phyloP scores from a whole-genome alignment of 2,888 invertebrate species.

The Horisme vitalbata region DNA sequence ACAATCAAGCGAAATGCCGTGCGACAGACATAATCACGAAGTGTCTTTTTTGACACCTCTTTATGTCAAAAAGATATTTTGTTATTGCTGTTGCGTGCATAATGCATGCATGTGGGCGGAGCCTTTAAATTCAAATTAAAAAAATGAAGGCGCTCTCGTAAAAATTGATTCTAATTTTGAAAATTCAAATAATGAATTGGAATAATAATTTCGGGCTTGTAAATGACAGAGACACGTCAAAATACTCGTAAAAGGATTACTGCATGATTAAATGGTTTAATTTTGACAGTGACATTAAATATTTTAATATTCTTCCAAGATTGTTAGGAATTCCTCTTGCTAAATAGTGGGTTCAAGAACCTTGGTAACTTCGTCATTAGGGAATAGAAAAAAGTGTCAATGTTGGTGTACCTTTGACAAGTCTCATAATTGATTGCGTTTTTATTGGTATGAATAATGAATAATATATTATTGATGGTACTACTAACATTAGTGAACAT shows the following conservation, averaged over 20 bases:
- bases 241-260: no score
- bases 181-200: not conserved
- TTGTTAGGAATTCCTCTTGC: slow-evolving; percentile 1
- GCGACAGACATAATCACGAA: slow-evolving; percentile 2
- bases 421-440: slow-evolving; percentile 24
- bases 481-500: no score
- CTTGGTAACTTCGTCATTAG: not conserved
- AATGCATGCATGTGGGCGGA: slow-evolving; percentile 11
- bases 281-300: slow-evolving; percentile 2
- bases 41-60: slow-evolving; percentile 18
- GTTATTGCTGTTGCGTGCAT: slow-evolving; percentile 16
- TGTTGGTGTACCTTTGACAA: slow-evolving; percentile 20
- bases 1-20: not conserved
- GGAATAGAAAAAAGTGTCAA: slow-evolving; percentile 12
- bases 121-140: slow-evolving; percentile 7
- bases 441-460: slow-evolving; percentile 16
- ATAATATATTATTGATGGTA: slow-evolving; percentile 9
- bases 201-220: no score
- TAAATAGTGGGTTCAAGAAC: slow-evolving; percentile 12
- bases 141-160: slow-evolving; percentile 1
- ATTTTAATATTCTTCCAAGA: not conserved
- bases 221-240: no score
- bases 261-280: not conserved
- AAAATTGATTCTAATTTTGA: not conserved
- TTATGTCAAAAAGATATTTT: slow-evolving; percentile 10